Conservation (phyloP, 35 echinoderm and acorn worm genomes). For the Stichopus chloronotus region DNA sequence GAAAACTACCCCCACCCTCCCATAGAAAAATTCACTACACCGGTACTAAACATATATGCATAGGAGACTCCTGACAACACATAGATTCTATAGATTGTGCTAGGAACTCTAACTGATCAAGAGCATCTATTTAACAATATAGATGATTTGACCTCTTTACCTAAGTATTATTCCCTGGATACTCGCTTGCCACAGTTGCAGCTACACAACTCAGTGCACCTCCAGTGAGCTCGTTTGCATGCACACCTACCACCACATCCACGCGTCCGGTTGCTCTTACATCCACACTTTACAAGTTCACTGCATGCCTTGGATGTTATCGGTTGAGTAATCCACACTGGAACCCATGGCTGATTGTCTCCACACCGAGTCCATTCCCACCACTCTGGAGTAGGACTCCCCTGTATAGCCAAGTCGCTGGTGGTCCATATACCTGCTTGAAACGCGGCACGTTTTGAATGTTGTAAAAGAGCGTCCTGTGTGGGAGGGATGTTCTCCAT, state of each 20-base stretch:
- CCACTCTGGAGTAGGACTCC: slow-evolving; percentile 11
- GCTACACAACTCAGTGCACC: slow-evolving; percentile 60
- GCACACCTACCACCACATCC: slow-evolving; percentile 58
- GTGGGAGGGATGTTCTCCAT: slow-evolving; percentile 31
- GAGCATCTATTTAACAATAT: background rate
- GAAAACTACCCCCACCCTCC: too few relatives aligned
- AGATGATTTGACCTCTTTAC: slow-evolving; percentile 15
- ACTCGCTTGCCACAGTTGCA: slow-evolving; percentile 40
- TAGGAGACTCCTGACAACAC: background rate
- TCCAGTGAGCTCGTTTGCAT: slow-evolving; percentile 41
- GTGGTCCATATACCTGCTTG: slow-evolving; percentile 52
- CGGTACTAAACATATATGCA: background rate
- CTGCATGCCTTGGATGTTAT: slow-evolving; percentile 57
- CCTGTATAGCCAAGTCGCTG: slow-evolving; percentile 5
- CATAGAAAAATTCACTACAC: too few relatives aligned
- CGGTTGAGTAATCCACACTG: slow-evolving; percentile 43
- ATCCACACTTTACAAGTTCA: too few relatives aligned
- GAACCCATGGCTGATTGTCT: slow-evolving; percentile 45
- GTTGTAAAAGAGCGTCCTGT: background rate
- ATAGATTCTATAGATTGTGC: background rate
- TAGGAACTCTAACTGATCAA: background rate
- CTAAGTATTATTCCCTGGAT: background rate
- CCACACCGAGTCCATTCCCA: slow-evolving; percentile 32
- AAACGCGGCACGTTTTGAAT: slow-evolving; percentile 23
- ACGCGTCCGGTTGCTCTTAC: too few relatives aligned